phyloP scores from a whole-genome alignment of 2,797 vertebrate species.

The Leuciscus waleckii region DNA sequence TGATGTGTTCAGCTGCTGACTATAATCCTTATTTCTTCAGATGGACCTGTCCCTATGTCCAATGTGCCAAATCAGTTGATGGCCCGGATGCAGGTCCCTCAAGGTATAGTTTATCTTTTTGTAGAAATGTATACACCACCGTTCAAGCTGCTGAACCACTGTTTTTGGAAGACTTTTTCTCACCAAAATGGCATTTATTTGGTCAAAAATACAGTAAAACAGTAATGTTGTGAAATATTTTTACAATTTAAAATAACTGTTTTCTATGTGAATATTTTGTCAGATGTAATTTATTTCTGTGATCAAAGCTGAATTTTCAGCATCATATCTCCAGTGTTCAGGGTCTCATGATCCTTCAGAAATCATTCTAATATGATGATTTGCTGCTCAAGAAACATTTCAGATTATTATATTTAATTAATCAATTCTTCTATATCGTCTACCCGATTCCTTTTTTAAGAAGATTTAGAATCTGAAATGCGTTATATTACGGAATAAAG shows the following conservation, averaged over 20 bases:
- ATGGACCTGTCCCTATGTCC: slow-evolving; percentile 90
- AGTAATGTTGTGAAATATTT: not conserved
- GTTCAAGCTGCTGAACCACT: not conserved
- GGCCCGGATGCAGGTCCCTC: slow-evolving; percentile 91
- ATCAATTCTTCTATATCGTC: not conserved
- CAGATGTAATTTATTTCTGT: not conserved
- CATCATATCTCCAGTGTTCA: not conserved
- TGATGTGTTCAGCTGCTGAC: slow-evolving; percentile 5
- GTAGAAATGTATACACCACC: not conserved
- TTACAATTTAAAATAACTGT: not conserved
- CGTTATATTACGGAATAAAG: no score
- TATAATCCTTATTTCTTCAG: slow-evolving; percentile 67
- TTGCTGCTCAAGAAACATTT: not conserved
- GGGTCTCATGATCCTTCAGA: not conserved
- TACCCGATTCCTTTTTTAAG: not conserved
- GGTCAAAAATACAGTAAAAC: not conserved
- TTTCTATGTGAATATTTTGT: not conserved
- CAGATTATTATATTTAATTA: not conserved
- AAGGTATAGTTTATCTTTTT: slow-evolving; percentile 78
- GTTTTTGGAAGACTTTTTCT: slow-evolving; percentile 57
- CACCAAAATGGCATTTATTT: slow-evolving; percentile 3
- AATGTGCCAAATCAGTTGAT: slow-evolving; percentile 88
- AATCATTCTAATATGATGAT: not conserved
- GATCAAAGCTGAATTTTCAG: no score
- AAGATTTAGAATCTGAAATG: not conserved